These are phyloP conservation scores for Crypturellus tataupa DNA, from an alignment of 2,797 vertebrate genomes.

Conservation along the genomic window DNA sequence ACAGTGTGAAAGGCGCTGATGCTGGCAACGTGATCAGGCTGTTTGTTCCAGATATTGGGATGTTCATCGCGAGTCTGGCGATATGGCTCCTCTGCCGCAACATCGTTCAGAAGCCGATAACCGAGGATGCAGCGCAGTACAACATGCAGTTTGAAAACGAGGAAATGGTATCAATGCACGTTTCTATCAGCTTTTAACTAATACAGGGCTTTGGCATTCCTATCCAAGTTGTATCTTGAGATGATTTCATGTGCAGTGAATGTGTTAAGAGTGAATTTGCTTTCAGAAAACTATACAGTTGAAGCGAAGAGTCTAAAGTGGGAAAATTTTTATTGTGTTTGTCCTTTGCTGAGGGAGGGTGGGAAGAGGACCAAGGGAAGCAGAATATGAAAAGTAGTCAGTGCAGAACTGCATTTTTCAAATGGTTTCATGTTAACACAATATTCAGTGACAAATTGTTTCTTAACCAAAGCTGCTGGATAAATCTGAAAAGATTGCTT, in stretches of 20 bases:
- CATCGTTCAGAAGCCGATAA: conserved; percentile 88
- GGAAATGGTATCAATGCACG: conserved; percentile 87
- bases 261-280: not conserved
- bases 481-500: not conserved
- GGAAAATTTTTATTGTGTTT: not conserved
- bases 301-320: not conserved
- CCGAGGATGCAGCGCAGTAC: conserved; percentile 91
- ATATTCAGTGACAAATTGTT: not conserved
- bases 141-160: conserved; percentile 92
- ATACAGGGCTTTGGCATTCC: not conserved
- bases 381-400: not conserved
- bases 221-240: not conserved
- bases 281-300: not conserved
- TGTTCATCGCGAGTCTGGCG: conserved; percentile 92
- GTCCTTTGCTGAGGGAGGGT: not conserved
- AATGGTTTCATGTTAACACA: not conserved
- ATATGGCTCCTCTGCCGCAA: conserved; percentile 96
- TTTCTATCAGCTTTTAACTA: conserved; percentile 37
- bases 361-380: not conserved
- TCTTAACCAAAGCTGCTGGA: not conserved
- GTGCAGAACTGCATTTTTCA: not conserved
- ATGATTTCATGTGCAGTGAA: not conserved
- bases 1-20: conserved; percentile 93
- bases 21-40: conserved; percentile 95
- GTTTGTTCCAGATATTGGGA: conserved; percentile 95